These are phyloP conservation scores for Parasteatoda lunata DNA, from an alignment of 2,888 invertebrate species.

Conservation along the genomic window DNA sequence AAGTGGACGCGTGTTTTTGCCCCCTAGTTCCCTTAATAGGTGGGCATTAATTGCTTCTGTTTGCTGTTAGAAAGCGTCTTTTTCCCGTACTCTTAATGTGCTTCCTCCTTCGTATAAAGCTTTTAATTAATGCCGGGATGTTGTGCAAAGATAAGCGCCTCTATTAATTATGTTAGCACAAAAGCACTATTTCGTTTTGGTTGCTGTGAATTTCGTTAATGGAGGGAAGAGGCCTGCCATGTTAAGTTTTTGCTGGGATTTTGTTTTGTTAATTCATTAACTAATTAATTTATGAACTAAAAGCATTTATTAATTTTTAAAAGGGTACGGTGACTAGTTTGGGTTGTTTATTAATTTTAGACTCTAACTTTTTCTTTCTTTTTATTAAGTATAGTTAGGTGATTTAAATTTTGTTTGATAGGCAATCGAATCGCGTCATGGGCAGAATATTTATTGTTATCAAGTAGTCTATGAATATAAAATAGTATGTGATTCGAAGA, in stretches of 20 bases:
- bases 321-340: too few relatives aligned
- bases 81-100: slow-evolving; percentile 6
- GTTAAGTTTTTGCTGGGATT: neutral
- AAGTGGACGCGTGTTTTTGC: slow-evolving; percentile 34
- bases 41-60: slow-evolving; percentile 60
- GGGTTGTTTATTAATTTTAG: too few relatives aligned
- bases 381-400: too few relatives aligned
- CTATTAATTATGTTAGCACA: slow-evolving; percentile 37
- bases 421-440: too few relatives aligned
- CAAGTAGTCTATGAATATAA: too few relatives aligned
- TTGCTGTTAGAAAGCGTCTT: slow-evolving; percentile 12
- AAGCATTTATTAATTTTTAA: too few relatives aligned
- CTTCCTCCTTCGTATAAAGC: slow-evolving; percentile 33
- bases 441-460: too few relatives aligned
- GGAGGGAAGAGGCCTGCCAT: neutral
- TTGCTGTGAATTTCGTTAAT: neutral
- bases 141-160: slow-evolving; percentile 34
- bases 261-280: too few relatives aligned
- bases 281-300: too few relatives aligned
- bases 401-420: too few relatives aligned
- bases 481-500: too few relatives aligned
- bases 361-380: too few relatives aligned
- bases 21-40: slow-evolving; percentile 49
- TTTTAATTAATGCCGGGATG: slow-evolving; percentile 60
- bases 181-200: neutral